These are phyloP conservation scores for Xyrichtys novacula DNA, from an alignment of 2,797 vertebrate genomes.

Conservation along the genomic window DNA sequence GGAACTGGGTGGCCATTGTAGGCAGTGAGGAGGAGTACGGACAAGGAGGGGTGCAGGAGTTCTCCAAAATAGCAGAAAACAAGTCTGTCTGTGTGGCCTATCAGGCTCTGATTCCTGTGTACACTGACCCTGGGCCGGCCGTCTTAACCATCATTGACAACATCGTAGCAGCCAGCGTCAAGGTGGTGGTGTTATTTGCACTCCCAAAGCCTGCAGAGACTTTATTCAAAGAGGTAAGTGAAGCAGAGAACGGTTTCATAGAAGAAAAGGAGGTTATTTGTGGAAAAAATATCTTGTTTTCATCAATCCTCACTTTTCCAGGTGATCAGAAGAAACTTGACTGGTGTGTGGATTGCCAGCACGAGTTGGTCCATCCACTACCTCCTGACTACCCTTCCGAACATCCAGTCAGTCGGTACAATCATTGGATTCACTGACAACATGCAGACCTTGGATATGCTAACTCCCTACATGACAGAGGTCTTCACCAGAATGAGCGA, in stretches of 20 bases:
- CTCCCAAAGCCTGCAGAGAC: constrained; percentile 11
- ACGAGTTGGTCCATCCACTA: constrained; percentile 86
- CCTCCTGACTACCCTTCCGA: constrained; percentile 58
- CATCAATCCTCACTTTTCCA: constrained; percentile 38
- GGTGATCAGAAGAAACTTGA: constrained; percentile 82
- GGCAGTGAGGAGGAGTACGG: constrained; percentile 91
- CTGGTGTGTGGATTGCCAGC: constrained; percentile 91
- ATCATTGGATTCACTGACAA: constrained; percentile 87
- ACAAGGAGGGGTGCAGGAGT: constrained; percentile 79
- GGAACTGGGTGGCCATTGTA: constrained; percentile 93
- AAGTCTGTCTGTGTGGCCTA: constrained; percentile 89
- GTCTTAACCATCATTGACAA: constrained; percentile 64
- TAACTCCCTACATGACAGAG: constrained; percentile 74
- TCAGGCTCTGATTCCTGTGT: constrained; percentile 87
- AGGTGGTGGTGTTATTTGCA: constrained; percentile 88
- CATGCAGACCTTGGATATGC: constrained; percentile 60
- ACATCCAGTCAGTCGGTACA: constrained; percentile 85
- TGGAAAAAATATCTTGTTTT: no score
- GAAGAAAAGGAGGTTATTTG: not conserved
- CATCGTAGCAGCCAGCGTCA: constrained; percentile 77
- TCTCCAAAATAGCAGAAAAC: constrained; percentile 71
- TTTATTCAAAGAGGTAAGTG: constrained; percentile 83
- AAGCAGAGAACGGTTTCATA: not conserved
- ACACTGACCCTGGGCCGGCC: constrained; percentile 20
- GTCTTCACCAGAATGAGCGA: constrained; percentile 75